Percentiles rank a stretch among this genome's conserved stretches.
phyloP scores from a whole-genome alignment of 2,888 invertebrate genomes.

The Cantharis flavilabris region DNA sequence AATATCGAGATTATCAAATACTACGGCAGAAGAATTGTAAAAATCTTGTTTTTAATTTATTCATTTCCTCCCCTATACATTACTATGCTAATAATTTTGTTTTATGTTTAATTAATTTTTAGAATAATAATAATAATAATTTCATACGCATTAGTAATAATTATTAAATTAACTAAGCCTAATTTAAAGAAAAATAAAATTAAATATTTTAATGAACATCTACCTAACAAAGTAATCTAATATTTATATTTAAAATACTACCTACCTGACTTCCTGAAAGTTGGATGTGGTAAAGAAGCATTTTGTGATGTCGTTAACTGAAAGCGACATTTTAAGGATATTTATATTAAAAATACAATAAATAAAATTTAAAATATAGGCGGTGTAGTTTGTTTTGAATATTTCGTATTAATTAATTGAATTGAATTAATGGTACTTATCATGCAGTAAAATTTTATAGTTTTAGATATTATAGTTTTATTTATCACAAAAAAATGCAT shows the following conservation, averaged over 20 bases:
- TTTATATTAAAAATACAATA: background rate
- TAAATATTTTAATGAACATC: background rate
- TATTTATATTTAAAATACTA: background rate
- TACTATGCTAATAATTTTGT: background rate
- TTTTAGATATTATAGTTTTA: too few species aligned
- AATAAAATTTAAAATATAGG: background rate
- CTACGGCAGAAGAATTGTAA: background rate
- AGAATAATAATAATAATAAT: background rate
- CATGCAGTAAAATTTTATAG: too few species aligned
- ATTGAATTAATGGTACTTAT: background rate
- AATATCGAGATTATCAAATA: background rate
- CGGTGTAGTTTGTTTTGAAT: background rate
- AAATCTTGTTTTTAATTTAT: background rate
- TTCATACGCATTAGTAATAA: background rate
- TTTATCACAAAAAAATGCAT: too few species aligned
- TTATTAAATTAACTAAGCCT: background rate
- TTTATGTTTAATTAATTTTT: background rate
- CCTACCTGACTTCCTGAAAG: background rate
- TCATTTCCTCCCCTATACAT: background rate
- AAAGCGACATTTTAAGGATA: background rate
- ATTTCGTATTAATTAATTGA: background rate
- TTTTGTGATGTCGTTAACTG: background rate
- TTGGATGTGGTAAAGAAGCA: background rate
- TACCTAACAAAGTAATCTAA: background rate
- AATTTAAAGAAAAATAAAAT: background rate